Evolutionary conservation across 1,140 invertebrate species (phyloP), one percentile per base, ranked within the genome.

Genomic region (Drosophila bipectinata): DNA sequence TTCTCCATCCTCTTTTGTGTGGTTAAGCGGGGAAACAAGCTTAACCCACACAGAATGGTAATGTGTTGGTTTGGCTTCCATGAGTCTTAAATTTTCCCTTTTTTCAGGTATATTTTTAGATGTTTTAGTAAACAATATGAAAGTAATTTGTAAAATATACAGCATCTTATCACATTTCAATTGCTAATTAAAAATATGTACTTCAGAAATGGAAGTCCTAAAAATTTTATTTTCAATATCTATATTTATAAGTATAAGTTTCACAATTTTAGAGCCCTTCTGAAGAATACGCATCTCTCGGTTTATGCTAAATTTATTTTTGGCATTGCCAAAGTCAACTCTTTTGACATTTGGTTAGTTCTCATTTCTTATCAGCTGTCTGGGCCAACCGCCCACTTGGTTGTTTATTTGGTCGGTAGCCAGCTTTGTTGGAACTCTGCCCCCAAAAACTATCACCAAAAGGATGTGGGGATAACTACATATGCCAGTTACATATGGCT

Each of bases 401-500:
- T 45, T 59, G 47, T 73, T 62, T 61, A 55, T 72, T 72, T 26
- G 55, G 48, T 24, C 18, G 55, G 55, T 30, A 39, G 66, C 9
- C 24, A 28, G 30, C 45, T 21, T 30, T 63, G 30, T 30, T 56
- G 18, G 28, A 52, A 26, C 8, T 44, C 15, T 30, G 10, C 41
- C 51, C 39, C 9, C 10, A 48, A 21, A 39, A 64, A 18, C 28
- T 52, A 34, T 47, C 28, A 44, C 44, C 34, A 18, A 24, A 15
- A 44, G 45, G 9, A 52, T 14, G 14, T 48, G 14, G 47, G 14
- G 15, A 59, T 49, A 73, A 21, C 63, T 63, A 44, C 69, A 78
- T 66, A 75, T 82, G 56, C 39, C 56, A 49, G 68, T 68, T 82
- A 62, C 79, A 54, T 69, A 58, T 72, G 72, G 58, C 51, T 51